Conservation (phyloP, 2,113 vertebrate species). For the Nannobrachium achirus region DNA sequence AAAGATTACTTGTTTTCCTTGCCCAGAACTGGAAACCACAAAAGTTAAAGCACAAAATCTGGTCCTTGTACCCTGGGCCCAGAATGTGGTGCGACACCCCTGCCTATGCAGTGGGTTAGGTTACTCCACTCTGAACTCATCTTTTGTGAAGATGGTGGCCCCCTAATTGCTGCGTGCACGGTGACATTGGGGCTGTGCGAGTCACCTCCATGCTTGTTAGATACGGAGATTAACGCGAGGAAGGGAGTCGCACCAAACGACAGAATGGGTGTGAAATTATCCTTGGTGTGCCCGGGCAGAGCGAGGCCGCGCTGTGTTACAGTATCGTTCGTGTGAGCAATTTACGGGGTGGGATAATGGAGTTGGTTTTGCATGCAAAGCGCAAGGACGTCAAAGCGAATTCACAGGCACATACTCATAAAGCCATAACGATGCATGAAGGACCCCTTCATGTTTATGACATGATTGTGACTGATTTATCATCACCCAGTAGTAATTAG, state of each 20-base stretch:
- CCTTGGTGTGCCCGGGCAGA: slow-evolving; percentile 23
- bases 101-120: not conserved
- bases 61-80: too few species aligned
- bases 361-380: slow-evolving; percentile 57
- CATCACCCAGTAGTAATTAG: slow-evolving; percentile 59
- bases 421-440: slow-evolving; percentile 68
- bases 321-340: not conserved
- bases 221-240: slow-evolving; percentile 48
- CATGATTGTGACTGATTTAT: slow-evolving; percentile 68
- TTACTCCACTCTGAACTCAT: too few species aligned
- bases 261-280: slow-evolving; percentile 14
- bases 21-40: too few species aligned
- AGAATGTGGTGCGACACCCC: too few species aligned
- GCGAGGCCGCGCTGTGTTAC: not conserved
- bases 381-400: slow-evolving; percentile 37
- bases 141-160: not conserved
- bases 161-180: slow-evolving; percentile 45
- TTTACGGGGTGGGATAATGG: slow-evolving; percentile 40
- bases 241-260: not conserved
- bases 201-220: slow-evolving; percentile 63
- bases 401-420: slow-evolving; percentile 14
- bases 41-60: too few species aligned
- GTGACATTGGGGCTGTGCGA: slow-evolving; percentile 24
- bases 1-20: too few species aligned
- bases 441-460: slow-evolving; percentile 66